phyloP scores from a whole-genome alignment of 2,888 invertebrate species.

The Mayetiola destructor region DNA sequence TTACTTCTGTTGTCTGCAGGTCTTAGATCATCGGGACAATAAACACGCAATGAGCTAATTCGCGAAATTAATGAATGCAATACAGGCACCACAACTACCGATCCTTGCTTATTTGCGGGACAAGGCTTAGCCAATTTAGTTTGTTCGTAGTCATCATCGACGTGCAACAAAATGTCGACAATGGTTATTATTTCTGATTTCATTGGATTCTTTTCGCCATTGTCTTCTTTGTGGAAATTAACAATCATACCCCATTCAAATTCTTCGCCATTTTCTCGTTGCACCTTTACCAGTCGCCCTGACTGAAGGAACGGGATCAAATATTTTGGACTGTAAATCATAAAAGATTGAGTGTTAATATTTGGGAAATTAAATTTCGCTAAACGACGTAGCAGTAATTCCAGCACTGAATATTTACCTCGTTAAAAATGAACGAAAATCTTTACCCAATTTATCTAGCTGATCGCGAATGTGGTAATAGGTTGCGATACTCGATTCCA shows the following conservation, averaged over 20 bases:
- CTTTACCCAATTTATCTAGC: slow-evolving; percentile 53
- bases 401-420: too few relatives aligned
- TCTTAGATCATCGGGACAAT: slow-evolving; percentile 79
- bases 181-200: slow-evolving; percentile 42
- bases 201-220: slow-evolving; percentile 35
- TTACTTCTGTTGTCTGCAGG: slow-evolving; percentile 72
- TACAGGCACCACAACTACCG: slow-evolving; percentile 82
- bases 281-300: slow-evolving; percentile 83
- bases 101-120: slow-evolving; percentile 52
- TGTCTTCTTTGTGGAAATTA: slow-evolving; percentile 65
- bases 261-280: slow-evolving; percentile 60
- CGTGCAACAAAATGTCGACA: slow-evolving; percentile 70
- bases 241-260: slow-evolving; percentile 97
- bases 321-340: slow-evolving; percentile 76
- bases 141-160: slow-evolving; percentile 49
- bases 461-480: slow-evolving; percentile 79
- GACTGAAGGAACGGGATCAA: slow-evolving; percentile 88
- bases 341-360: too few relatives aligned
- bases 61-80: slow-evolving; percentile 66
- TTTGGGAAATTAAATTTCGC: too few relatives aligned
- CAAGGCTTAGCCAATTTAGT: slow-evolving; percentile 54
- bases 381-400: too few relatives aligned
- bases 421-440: slow-evolving; percentile 67
- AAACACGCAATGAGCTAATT: slow-evolving; percentile 78
- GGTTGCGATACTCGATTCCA: slow-evolving; percentile 61